Evolutionary conservation across 1,140 invertebrate species (phyloP).

Genomic region (Phortica variegata): DNA sequence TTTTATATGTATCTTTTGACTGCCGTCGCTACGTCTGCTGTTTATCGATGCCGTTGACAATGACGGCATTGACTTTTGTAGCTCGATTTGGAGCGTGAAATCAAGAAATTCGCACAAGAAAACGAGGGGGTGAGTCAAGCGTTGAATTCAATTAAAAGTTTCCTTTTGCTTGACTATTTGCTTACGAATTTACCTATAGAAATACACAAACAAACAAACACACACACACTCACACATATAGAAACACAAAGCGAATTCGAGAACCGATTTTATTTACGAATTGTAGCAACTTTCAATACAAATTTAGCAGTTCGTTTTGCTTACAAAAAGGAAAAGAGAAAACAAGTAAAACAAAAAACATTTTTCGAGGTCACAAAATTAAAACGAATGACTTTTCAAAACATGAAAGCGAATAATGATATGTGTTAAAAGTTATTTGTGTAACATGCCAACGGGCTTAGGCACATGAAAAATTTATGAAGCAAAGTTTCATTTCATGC

Average conservation of each 20-base stretch:
- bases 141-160: not conserved
- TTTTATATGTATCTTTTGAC: too few relatives aligned
- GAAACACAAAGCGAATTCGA: conserved; percentile 15
- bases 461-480: too few relatives aligned
- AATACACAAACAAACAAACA: conserved; percentile 10
- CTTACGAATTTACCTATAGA: conserved; percentile 27
- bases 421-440: too few relatives aligned
- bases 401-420: too few relatives aligned
- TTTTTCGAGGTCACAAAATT: too few relatives aligned
- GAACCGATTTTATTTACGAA: conserved; percentile 1
- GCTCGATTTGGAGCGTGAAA: conserved; percentile 55
- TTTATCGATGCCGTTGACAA: not conserved
- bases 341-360: too few relatives aligned
- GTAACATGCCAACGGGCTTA: too few relatives aligned
- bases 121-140: conserved; percentile 45
- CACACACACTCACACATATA: conserved; percentile 6
- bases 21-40: too few relatives aligned
- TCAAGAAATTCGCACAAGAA: conserved; percentile 52
- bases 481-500: too few relatives aligned
- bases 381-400: too few relatives aligned
- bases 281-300: conserved; percentile 4
- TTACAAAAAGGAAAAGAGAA: too few relatives aligned
- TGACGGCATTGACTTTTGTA: conserved; percentile 4
- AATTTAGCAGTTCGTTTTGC: conserved; percentile 9
- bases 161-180: conserved; percentile 21